Base-by-base conservation (phyloP, 2,797 vertebrate genomes). In the Rhabdophis nuchalis region DNA sequence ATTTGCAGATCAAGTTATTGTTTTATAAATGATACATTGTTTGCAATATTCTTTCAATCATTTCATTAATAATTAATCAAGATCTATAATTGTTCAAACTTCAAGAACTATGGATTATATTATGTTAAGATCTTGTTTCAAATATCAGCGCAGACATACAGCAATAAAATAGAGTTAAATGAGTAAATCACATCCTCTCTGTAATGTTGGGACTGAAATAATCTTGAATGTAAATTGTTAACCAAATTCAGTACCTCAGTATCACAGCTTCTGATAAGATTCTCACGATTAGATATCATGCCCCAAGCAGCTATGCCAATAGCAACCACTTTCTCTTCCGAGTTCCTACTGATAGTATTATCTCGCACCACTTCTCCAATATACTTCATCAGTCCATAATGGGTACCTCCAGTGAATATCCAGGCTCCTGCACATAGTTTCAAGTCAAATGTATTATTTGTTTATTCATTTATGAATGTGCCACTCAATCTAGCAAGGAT, bases 351-450 rank as follows among this genome's bases (percentile, higher is more conserved):
- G 95, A 98, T 98, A 91, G 98, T 98, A 93, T 98, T 98, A 90
- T 98, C 98, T 77, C 98, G 97, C n/a, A 98, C 97, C 93, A 98
- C 98, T 41, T 98, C 97, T 0, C 98, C 98, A 0, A 98, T 98
- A 94, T 97, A 98, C 93, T 98, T 98, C 98, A 97, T 98, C 95
- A 98, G 96, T 52, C 98, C 98, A 0, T 98, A 98, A 36, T 98
- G 97, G 0, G 98, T 98, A 0, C 98, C 98, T 8, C 98, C 98
- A 0, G 98, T 97, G 93, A 98, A 97, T 91, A 98, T 98, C 98
- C 98, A 98, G 25, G 98, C 98, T 0, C 98, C 98, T 98, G 94
- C 10, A 61, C 53, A 94, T 0, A 18, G 68, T 72, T 72, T 8
- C 7, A 25, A 9, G 4, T 20, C 36, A 86, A 82, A 82, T 4